These are phyloP conservation scores for Corydoras maculifer DNA, from an alignment of 2,113 vertebrate species.

Conservation along the genomic window DNA sequence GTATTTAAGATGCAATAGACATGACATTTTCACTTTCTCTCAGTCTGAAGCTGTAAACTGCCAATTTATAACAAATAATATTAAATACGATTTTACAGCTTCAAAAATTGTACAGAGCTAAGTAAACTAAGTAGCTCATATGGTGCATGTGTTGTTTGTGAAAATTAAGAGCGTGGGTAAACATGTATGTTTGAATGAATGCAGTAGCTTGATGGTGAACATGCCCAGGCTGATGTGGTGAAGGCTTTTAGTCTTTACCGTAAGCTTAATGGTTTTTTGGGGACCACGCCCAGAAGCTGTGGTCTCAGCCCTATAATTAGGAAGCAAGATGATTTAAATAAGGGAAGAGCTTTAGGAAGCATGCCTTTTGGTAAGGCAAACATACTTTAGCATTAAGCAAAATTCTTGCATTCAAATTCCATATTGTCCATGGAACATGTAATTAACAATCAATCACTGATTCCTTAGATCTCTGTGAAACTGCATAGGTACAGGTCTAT, in stretches of 20 bases:
- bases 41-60: too few species aligned
- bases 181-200: conserved; percentile 31
- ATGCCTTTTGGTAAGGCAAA: conserved; percentile 23
- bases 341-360: conserved; percentile 42
- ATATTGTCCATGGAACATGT: conserved; percentile 37
- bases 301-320: conserved; percentile 85
- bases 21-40: too few species aligned
- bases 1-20: too few species aligned
- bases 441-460: too few species aligned
- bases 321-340: conserved; percentile 66
- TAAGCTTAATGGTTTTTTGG: conserved; percentile 91
- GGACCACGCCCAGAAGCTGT: conserved; percentile 92
- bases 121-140: background rate
- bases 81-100: too few species aligned
- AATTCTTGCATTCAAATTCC: conserved; percentile 61
- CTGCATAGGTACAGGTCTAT: too few species aligned
- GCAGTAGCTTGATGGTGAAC: conserved; percentile 36
- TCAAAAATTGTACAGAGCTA: background rate
- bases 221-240: conserved; percentile 41
- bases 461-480: too few species aligned
- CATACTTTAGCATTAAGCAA: conserved; percentile 42
- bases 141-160: conserved; percentile 14
- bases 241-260: conserved; percentile 72
- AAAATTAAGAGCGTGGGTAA: conserved; percentile 3
- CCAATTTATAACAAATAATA: too few species aligned